Evolutionary conservation across 2,888 invertebrate genomes (phyloP), one percentile per base, ranked within the genome.

Genomic region (Sinelater perroti): DNA sequence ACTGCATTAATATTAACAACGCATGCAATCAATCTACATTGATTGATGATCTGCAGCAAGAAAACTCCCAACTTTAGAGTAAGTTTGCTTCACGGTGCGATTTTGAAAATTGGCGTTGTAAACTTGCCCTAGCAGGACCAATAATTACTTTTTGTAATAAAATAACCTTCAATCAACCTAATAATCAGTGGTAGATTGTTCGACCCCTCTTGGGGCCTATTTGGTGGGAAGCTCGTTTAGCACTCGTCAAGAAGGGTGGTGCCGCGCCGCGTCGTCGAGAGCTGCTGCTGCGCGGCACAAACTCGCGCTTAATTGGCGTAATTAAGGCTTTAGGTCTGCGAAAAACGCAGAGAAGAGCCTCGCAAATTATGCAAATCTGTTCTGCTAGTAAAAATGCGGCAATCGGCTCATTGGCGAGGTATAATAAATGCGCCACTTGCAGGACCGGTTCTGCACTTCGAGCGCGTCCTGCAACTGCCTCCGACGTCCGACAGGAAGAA

Each of bases 401-500:
- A 42, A 26, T 28, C 26, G 14, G 8, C 14, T 28, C 28, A 44
- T 24, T 44, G 17, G 11, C 11, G n/a, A 17, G 16, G 4, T 44
- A 24, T 13, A n/a, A 44, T 28, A 13, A 2, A 26, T 42, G 10
- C 21, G 26, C 26, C 26, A 26, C 21, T 44, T 14, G 26, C 44
- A 44, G 20, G 31, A 51, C 51, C 31, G 42, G 51, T 51, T 51
- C 18, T 51, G 10, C 20, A 30, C 20, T 42, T 16, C 4, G 20
- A 42, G 31, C 42, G 44, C 44, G 28, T 44, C 44, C 44, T 44
- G 44, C 21, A 8, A 42, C 3, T 31, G 17, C 20, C 45, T 46
- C 44, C 36, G 50, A 44, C 36, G 33, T 16, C 28, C 26, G 59
- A 55, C 67, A 56, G 52, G 52, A 59, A 49, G 60, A 60, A 63